A percentile compares a stretch with the other conserved stretches of the same genome.
Evolutionary conservation across 2,888 invertebrate genomes (phyloP).

Genomic region (Lampropteryx suffumata): DNA sequence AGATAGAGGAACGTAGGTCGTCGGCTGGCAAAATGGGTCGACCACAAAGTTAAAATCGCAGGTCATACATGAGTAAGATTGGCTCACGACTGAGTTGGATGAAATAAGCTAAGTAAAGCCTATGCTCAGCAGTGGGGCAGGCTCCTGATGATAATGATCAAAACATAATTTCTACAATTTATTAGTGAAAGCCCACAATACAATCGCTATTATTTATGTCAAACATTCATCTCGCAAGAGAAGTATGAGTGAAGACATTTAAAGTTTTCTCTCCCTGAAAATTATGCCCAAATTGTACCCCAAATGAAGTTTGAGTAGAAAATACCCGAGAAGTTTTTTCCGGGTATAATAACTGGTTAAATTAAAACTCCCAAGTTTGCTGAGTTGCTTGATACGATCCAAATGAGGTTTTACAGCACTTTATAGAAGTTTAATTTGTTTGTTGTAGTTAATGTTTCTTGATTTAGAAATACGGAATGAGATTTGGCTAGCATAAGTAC

Average conservation of each 20-base stretch:
- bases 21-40: too few species aligned
- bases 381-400: slow-evolving; percentile 31
- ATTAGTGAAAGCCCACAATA: too few species aligned
- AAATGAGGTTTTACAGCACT: slow-evolving; percentile 32
- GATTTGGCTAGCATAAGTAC: background rate
- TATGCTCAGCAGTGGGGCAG: too few species aligned
- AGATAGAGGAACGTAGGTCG: too few species aligned
- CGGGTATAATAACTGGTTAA: slow-evolving; percentile 50
- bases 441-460: slow-evolving; percentile 26
- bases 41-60: too few species aligned
- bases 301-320: slow-evolving; percentile 43
- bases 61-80: too few species aligned
- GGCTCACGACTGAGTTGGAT: too few species aligned
- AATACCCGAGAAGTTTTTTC: slow-evolving; percentile 40
- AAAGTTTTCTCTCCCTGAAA: slow-evolving; percentile 59
- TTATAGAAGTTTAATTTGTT: slow-evolving; percentile 34
- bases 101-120: too few species aligned
- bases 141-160: too few species aligned
- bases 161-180: too few species aligned
- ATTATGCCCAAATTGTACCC: slow-evolving; percentile 59
- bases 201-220: slow-evolving; percentile 37
- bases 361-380: slow-evolving; percentile 47
- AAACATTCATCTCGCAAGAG: slow-evolving; percentile 41
- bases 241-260: slow-evolving; percentile 54
- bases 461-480: slow-evolving; percentile 19